Evolutionary conservation across 2,113 vertebrate species (phyloP).

Genomic region (Carassius gibelio): DNA sequence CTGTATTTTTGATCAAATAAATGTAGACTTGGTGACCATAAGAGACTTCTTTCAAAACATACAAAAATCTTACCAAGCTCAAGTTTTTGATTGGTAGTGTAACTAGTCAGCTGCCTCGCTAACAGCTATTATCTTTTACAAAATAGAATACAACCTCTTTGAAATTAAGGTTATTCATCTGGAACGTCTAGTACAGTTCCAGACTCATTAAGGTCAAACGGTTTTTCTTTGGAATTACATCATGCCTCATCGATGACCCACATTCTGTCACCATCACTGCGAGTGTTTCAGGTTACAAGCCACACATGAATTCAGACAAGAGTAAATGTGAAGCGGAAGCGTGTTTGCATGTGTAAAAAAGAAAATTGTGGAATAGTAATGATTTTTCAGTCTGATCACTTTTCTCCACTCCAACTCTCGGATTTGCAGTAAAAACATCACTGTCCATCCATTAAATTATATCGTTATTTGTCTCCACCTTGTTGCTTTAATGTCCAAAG

Average conservation of each 20-base stretch:
- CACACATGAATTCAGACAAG: neutral
- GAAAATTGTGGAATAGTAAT: neutral
- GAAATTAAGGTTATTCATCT: neutral
- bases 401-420: neutral
- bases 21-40: neutral
- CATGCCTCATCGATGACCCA: neutral
- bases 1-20: neutral
- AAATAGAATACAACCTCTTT: neutral
- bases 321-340: neutral
- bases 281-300: neutral
- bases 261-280: neutral
- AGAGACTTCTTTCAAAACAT: neutral
- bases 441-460: neutral
- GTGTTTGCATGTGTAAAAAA: neutral
- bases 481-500: neutral
- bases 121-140: constrained; percentile 1
- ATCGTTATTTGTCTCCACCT: neutral
- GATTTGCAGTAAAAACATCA: constrained; percentile 9
- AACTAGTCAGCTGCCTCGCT: neutral
- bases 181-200: neutral
- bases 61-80: neutral
- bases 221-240: neutral
- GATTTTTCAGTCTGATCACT: neutral
- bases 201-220: neutral
- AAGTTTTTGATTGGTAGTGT: neutral